Conservation (phyloP, 2,888 invertebrate species). For the Syrphus vitripennis region DNA sequence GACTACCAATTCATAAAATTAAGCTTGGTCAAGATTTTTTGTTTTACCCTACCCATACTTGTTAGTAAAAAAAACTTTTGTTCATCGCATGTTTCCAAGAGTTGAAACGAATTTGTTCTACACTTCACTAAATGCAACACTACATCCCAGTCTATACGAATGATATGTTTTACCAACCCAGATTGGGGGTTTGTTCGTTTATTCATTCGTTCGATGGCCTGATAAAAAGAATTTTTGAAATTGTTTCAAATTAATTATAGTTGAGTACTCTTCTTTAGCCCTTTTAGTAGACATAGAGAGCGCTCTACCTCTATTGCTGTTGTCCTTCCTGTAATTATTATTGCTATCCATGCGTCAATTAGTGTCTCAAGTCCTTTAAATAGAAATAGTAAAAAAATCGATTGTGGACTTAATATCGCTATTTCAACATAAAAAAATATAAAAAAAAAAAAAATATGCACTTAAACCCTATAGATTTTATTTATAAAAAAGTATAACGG, state of each 20-base stretch:
- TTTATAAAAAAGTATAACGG: neutral
- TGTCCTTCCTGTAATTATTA: constrained; percentile 25
- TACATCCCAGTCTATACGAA: neutral
- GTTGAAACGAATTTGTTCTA: too few species aligned
- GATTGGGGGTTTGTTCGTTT: neutral
- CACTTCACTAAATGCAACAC: neutral
- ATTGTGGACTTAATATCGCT: neutral
- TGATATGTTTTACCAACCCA: neutral
- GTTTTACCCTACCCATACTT: too few species aligned
- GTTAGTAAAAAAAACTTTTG: too few species aligned
- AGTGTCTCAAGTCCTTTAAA: constrained; percentile 40
- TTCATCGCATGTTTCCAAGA: too few species aligned
- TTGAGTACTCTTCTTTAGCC: constrained; percentile 31
- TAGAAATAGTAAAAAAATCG: neutral
- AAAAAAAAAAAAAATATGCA: neutral
- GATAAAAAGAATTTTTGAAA: constrained; percentile 43
- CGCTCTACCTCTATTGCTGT: neutral
- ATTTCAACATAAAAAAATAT: neutral
- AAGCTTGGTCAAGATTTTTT: too few species aligned
- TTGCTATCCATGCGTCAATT: constrained; percentile 50
- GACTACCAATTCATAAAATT: too few species aligned
- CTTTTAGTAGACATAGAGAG: neutral
- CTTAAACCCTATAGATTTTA: neutral
- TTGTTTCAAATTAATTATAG: constrained; percentile 59
- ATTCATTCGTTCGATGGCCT: constrained; percentile 39